Evolutionary conservation across 2,888 invertebrate genomes (phyloP), one percentile per base, ranked within the genome.

Genomic region (Conus canariensis): DNA sequence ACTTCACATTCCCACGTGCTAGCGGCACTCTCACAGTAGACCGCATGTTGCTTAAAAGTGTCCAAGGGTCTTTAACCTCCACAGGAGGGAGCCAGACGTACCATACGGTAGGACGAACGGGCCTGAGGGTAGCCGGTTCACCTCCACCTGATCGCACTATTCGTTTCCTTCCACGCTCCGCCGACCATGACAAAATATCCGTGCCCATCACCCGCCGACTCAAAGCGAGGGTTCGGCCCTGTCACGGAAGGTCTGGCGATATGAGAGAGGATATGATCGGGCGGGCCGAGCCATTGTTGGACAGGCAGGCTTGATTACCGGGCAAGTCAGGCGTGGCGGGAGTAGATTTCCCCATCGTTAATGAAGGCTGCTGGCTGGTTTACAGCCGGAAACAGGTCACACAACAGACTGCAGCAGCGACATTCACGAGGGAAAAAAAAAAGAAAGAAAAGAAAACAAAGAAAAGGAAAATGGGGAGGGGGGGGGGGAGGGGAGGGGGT

Each of bases 101-200:
- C 45, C 45, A 4, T 45, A 45, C 45, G 45, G 45, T 45, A 45
- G 45, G 3, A 45, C 3, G 45, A 45, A 45, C 45, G 45, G 45
- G 45, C 45, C 45, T 45, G 45, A 45, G 45, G 45, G 45, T 45
- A 45, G 4, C 45, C 45, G 45, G 45, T 45, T 45, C 45, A 45
- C 45, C 45, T 45, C 45, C 45, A 45, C 45, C 45, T 45, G 45
- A 45, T 45, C 45, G 45, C 45, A 45, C 60, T 14, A 64, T 14
- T 16, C 60, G 10, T 64, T 10, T 64, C 70, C 83, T 45, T 16
- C 83, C 16, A 83, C 22, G 83, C 83, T 83, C 56, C 83, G 22
- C 83, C 16, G 58, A 19, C 56, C 83, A 22, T 83, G 83, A 83
- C 83, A 58, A 83, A 83, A 58, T 83, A 56, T 83, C 83, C 56